Percentiles rank a stretch among this genome's conserved stretches.
Conservation (phyloP, 2,888 invertebrate species). For the Diarsia rubi region DNA sequence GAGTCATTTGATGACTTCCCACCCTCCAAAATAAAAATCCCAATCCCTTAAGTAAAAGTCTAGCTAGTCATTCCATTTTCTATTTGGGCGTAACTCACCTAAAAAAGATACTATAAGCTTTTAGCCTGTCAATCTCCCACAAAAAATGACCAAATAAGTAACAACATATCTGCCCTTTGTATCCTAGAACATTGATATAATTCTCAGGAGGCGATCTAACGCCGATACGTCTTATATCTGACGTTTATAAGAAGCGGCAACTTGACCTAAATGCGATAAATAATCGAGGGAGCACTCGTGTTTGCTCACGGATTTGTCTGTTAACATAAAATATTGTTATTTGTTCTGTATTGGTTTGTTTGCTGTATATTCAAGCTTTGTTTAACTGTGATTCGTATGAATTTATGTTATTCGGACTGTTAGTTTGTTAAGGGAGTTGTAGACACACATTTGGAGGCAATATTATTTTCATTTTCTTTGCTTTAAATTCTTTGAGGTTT, state of each 20-base stretch:
- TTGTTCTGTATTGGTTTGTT: constrained; percentile 35
- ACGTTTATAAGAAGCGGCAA: constrained; percentile 49
- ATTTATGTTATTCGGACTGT: constrained; percentile 20
- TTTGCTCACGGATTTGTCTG: constrained; percentile 45
- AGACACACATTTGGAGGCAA: background rate
- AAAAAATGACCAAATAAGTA: constrained; percentile 16
- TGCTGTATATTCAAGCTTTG: constrained; percentile 36
- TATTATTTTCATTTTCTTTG: background rate
- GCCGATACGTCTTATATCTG: constrained; percentile 39
- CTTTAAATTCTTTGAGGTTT: background rate
- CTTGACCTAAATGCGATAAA: constrained; percentile 52
- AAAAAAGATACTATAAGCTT: background rate
- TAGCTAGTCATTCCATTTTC: background rate
- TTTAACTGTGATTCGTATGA: constrained; percentile 18
- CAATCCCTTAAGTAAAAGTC: background rate
- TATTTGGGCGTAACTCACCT: background rate
- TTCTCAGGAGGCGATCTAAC: constrained; percentile 27
- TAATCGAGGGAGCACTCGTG: constrained; percentile 26
- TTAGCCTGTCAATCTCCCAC: background rate
- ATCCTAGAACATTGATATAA: constrained; percentile 28
- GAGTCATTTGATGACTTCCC: no score
- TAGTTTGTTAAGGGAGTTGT: constrained; percentile 7
- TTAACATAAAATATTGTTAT: constrained; percentile 46
- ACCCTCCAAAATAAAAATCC: no score
- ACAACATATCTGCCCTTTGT: constrained; percentile 6